phyloP scores from a whole-genome alignment of 2,888 invertebrate genomes.

The Amorpha juglandis region DNA sequence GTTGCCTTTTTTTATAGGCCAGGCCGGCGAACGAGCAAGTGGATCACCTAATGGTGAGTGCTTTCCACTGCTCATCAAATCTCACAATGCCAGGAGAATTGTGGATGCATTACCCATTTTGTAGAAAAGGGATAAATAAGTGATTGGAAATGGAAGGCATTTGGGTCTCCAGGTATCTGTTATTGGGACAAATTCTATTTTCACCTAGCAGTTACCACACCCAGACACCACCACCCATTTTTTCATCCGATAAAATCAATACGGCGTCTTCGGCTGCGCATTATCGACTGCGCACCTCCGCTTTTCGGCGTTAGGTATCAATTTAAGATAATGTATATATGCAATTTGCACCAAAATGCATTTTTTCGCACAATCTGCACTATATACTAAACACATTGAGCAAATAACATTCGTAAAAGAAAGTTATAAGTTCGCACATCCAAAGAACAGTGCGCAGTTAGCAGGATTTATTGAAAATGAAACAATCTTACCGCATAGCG shows the following conservation, averaged over 20 bases:
- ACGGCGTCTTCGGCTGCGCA: background rate
- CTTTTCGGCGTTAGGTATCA: background rate
- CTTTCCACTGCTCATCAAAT: no score
- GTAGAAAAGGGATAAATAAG: no score
- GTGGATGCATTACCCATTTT: no score
- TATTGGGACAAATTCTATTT: background rate
- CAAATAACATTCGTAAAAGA: background rate
- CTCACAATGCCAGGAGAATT: no score
- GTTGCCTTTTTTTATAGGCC: no score
- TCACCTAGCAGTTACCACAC: background rate
- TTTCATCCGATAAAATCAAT: conserved; percentile 6
- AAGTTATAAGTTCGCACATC: background rate
- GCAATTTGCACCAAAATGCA: background rate
- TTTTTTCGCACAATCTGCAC: conserved; percentile 2
- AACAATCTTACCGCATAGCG: conserved; percentile 86
- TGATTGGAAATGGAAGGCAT: no score
- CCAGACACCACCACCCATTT: background rate
- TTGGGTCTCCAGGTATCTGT: no score
- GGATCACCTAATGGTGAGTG: no score
- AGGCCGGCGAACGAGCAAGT: no score
- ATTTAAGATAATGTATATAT: background rate
- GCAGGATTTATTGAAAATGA: background rate
- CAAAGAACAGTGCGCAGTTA: background rate
- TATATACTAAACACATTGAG: background rate
- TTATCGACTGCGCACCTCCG: background rate